Evolutionary conservation across 1,140 invertebrate species (phyloP).

Genomic region (Polyergus mexicanus): DNA sequence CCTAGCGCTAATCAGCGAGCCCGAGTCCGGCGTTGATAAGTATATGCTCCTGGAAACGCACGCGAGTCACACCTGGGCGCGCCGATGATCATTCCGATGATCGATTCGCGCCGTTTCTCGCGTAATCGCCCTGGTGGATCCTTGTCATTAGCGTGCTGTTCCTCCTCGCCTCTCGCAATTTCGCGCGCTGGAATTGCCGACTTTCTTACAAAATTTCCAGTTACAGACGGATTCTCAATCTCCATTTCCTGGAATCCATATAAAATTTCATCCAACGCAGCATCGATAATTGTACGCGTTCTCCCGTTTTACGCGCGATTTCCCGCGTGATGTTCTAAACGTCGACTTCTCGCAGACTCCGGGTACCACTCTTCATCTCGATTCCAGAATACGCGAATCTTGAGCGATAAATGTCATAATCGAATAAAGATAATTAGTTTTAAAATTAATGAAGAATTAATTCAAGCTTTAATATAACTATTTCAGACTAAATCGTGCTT

Average conservation of each 20-base stretch:
- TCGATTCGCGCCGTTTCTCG: constrained; percentile 14
- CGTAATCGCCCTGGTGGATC: constrained; percentile 3
- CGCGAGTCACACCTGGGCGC: constrained; percentile 37
- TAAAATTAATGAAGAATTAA: background rate
- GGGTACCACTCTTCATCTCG: background rate
- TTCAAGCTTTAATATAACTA: no score
- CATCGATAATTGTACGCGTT: background rate
- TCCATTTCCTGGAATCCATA: constrained; percentile 23
- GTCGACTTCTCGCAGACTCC: background rate
- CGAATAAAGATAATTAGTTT: background rate
- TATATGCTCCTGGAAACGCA: constrained; percentile 14
- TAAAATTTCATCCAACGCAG: constrained; percentile 2
- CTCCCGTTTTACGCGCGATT: background rate
- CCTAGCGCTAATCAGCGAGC: constrained; percentile 41
- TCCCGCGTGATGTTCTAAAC: background rate
- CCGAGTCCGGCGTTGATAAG: constrained; percentile 31
- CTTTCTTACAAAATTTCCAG: constrained; percentile 25
- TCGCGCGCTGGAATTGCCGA: background rate
- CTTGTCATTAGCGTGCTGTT: constrained; percentile 19
- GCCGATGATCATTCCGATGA: constrained; percentile 22
- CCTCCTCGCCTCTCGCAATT: background rate
- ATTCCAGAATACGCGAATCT: background rate
- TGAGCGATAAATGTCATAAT: background rate
- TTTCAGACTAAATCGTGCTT: no score
- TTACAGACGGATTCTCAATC: background rate